Evolutionary conservation across 2,888 invertebrate species (phyloP).

Genomic region (Cosmorhoe ocellata): DNA sequence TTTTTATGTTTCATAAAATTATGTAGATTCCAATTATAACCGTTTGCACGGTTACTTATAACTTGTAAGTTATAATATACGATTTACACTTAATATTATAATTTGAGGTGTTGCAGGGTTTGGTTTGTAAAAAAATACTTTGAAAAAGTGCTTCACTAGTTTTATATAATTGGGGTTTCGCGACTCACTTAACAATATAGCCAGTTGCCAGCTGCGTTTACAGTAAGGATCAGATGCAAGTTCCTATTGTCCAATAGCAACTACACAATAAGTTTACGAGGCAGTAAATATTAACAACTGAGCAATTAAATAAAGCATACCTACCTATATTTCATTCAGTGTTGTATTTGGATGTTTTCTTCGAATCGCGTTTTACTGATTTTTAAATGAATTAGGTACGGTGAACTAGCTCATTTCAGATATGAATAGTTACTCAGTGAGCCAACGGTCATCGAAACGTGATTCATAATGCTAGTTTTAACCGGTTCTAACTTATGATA

Average conservation of each 20-base stretch:
- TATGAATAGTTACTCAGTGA: not conserved
- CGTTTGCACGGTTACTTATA: no score
- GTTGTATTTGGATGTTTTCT: conserved; percentile 4
- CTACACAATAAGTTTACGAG: conserved; percentile 19
- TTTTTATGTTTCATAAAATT: no score
- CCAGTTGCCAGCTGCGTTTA: no score
- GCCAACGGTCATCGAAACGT: conserved; percentile 8
- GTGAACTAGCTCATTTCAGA: conserved; percentile 1
- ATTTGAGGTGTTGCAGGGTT: no score
- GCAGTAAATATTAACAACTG: conserved; percentile 20
- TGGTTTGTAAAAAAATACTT: no score
- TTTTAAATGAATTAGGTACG: not conserved
- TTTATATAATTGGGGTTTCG: no score
- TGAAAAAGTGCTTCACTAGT: no score
- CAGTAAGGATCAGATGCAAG: not conserved
- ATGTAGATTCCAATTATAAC: no score
- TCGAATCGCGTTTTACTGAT: not conserved
- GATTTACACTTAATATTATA: no score
- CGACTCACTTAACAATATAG: no score
- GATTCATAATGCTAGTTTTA: conserved; percentile 1
- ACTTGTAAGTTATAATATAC: no score
- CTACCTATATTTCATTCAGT: conserved; percentile 1
- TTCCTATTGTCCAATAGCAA: conserved; percentile 15
- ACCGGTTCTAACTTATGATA: not conserved
- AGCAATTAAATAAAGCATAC: conserved; percentile 14